Base-by-base conservation (phyloP, 2,888 invertebrate genomes). In the Petrolisthes cinctipes region DNA sequence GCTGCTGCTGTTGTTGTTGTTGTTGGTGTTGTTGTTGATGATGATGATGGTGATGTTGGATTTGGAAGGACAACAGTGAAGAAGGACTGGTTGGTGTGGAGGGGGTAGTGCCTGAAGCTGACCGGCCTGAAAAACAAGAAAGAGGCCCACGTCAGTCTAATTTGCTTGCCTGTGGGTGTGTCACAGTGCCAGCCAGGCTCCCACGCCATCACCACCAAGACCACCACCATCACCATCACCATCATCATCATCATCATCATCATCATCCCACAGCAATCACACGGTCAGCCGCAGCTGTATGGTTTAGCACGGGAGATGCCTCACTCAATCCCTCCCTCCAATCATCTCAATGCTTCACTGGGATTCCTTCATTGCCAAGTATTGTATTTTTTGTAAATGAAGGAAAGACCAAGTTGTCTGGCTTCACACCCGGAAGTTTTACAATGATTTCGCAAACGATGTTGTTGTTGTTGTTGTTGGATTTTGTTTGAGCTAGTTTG, bases 81-180 rank as follows among this genome's bases (percentile, higher is more conserved):
- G 86, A 86, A 83, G 86, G 86, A 87, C 86, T 87, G 86, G 86
- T 83, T 83, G 86, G 86, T 87, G 88, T 85, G 86, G 88, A 86
- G 88, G 90, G 82, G 86, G 89, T 86, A 78, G 86, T 89, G 89
- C 81, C 83, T 79, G 89, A 75, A 73, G 82, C 88, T 86, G 89
- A 78, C 83, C 83, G 90, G 86, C 89, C 90, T 87, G 87, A 88
- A 89, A 88, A 85, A 89, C 80, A 89, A 87, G 86, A 89, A 86
- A 86, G 89, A 86, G 83, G 83, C 84, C 89, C 86, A 81, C 78
- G 83, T 87, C 86, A 87, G 86, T 87, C 80, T 75, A 66, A 68
- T 76, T 54, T 54, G 20, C 56, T 79, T 66, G 11, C 17, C 17
- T 37, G 37, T 37, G 37, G 37, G 37, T 37, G 2, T 37, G 37